phyloP scores from a whole-genome alignment of 2,888 invertebrate genomes.

The Gastrophysa polygoni region DNA sequence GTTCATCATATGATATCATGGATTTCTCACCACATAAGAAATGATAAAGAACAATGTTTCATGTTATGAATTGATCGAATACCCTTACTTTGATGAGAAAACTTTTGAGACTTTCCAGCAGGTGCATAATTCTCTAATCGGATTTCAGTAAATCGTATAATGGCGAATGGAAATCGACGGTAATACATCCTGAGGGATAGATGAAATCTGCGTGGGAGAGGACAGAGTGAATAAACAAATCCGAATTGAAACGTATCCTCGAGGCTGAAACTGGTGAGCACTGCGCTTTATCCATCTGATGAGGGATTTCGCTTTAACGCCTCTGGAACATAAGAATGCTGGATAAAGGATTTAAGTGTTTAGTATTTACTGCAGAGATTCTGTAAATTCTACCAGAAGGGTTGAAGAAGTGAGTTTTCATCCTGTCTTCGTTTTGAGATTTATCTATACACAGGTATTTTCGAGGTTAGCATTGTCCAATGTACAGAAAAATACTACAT shows the following conservation, averaged over 20 bases:
- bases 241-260: conserved; percentile 39
- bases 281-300: conserved; percentile 12
- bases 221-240: conserved; percentile 54
- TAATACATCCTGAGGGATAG: conserved; percentile 39
- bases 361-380: background rate
- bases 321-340: conserved; percentile 12
- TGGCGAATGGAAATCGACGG: conserved; percentile 33
- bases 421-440: too few relatives aligned
- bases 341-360: background rate
- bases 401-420: too few relatives aligned
- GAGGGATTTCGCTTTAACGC: conserved; percentile 17
- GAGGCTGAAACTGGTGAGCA: conserved; percentile 40
- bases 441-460: too few relatives aligned
- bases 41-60: too few relatives aligned
- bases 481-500: too few relatives aligned
- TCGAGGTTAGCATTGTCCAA: too few relatives aligned
- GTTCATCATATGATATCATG: too few relatives aligned
- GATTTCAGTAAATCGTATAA: conserved; percentile 15
- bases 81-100: background rate
- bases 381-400: too few relatives aligned
- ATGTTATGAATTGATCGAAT: too few relatives aligned
- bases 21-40: too few relatives aligned
- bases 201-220: conserved; percentile 55
- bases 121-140: conserved; percentile 26
- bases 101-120: conserved; percentile 5